phyloP scores from a whole-genome alignment of 2,888 invertebrate genomes.

The Eupelmus urozonus region DNA sequence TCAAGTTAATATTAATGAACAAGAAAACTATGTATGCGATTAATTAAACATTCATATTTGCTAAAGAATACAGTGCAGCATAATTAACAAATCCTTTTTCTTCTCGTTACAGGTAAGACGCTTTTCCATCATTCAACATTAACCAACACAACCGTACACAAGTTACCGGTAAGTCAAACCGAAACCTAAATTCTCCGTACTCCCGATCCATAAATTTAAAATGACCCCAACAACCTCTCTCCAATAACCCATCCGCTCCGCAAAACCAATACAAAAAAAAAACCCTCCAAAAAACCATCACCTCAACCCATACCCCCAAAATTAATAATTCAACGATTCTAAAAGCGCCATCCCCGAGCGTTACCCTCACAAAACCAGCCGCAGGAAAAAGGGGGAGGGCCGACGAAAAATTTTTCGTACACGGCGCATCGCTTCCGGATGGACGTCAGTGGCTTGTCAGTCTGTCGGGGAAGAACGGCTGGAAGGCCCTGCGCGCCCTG shows the following conservation, averaged over 20 bases:
- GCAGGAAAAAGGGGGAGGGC: too few relatives aligned
- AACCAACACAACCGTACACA: not conserved
- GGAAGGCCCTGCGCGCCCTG: slow-evolving; percentile 65
- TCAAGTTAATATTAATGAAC: too few relatives aligned
- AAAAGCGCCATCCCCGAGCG: not conserved
- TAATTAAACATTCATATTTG: too few relatives aligned
- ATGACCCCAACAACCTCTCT: too few relatives aligned
- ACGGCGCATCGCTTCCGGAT: slow-evolving; percentile 49
- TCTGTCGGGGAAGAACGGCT: slow-evolving; percentile 39
- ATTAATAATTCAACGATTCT: not conserved
- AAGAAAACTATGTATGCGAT: too few relatives aligned
- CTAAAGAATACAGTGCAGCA: not conserved
- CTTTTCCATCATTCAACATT: not conserved
- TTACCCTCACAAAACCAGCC: too few relatives aligned
- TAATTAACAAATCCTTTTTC: slow-evolving; percentile 11
- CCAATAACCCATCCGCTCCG: too few relatives aligned
- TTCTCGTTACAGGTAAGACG: slow-evolving; percentile 45
- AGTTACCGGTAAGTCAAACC: slow-evolving; percentile 1
- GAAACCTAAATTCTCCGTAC: too few relatives aligned
- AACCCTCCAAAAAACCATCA: too few relatives aligned
- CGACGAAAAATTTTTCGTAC: slow-evolving; percentile 36
- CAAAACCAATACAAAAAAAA: too few relatives aligned
- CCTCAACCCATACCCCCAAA: too few relatives aligned
- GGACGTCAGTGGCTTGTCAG: slow-evolving; percentile 44
- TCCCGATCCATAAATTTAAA: too few relatives aligned